Evolutionary conservation across 2,113 vertebrate species (phyloP), one percentile per base, ranked within the genome.

Genomic region (Apteryx mantelli): DNA sequence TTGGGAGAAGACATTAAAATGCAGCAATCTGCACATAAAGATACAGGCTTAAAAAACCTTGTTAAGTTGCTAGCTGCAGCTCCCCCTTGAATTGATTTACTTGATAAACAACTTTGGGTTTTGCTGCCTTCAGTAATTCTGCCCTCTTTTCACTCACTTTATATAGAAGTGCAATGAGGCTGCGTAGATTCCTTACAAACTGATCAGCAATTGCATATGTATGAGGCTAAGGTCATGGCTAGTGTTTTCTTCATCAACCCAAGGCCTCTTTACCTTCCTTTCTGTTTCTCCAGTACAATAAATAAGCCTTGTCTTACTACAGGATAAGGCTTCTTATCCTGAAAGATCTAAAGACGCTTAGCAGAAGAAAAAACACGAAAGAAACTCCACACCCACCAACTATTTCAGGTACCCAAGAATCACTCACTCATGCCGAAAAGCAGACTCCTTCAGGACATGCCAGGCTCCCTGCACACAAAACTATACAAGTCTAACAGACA

Each of bases 391-490:
- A 24, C 5, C 19, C 44, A 42, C 79, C 5, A 64, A 83, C 12
- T 24, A 77, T 50, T 66, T 73, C 40, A 63, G 34, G 34, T 58
- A 24, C 26, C 17, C 22, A 56, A 88, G 25, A 44, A 58, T 40
- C 21, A 28, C 10, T 73, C 16, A 2, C 9, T 78, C 8, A 19
- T 0, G 0, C 1, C 12, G 38, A 85, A 73, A 87, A 3, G 7
- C 15, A 34, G 16, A 79, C 28, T 17, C 25, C 46, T 63, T 38
- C 64, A 70, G 46, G 16, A 61, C 7, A 19, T 34, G 40, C 17
- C 65, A 64, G 18, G 6, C 3, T 52, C 11, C 21, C 30, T 32
- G 12, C 14, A 80, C 16, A 7, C 7, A 40, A 2, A 10, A 61
- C 8, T 14, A 11, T 19, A 24, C 3, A 42, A 21, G 1, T 89